Conservation (phyloP, 2,113 vertebrate genomes). For the Leptobrachium ailaonicum region DNA sequence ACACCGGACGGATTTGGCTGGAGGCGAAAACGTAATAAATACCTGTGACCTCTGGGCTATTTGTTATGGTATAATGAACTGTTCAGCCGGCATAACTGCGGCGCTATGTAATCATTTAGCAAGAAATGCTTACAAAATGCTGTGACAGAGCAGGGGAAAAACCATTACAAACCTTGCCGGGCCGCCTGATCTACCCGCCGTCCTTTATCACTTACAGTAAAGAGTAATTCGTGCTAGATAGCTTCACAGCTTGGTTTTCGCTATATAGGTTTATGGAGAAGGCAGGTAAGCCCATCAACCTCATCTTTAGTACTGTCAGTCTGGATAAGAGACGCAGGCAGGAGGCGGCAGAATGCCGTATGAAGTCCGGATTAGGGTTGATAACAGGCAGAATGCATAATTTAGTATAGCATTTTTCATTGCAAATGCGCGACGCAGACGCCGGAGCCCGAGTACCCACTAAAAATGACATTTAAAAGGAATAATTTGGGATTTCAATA, state of each 20-base stretch:
- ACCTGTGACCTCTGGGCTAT: conserved; percentile 16
- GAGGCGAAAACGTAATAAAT: neutral
- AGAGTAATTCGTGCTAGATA: neutral
- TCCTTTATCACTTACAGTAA: conserved; percentile 24
- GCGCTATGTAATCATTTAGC: conserved; percentile 7
- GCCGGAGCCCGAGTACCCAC: neutral
- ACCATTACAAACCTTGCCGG: neutral
- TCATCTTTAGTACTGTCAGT: conserved; percentile 24
- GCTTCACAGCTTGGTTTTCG: conserved; percentile 7
- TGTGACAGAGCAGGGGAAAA: neutral
- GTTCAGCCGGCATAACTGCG: neutral
- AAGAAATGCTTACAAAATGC: neutral
- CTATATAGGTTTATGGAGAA: neutral
- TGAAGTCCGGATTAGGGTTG: conserved; percentile 20
- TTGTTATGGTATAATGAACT: conserved; percentile 24
- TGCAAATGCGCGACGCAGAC: conserved; percentile 13
- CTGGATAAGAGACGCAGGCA: conserved; percentile 8
- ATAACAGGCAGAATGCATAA: conserved; percentile 31
- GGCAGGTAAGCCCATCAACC: conserved; percentile 15
- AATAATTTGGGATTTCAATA: conserved; percentile 15
- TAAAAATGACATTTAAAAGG: conserved; percentile 16
- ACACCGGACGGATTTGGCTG: neutral
- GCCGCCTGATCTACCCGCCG: neutral
- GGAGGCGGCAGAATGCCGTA: neutral
- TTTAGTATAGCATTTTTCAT: conserved; percentile 20